A percentile compares a stretch with the other conserved stretches of the same genome.
phyloP scores from a whole-genome alignment of 2,888 invertebrate species.

The Oxyteleia sp. region DNA sequence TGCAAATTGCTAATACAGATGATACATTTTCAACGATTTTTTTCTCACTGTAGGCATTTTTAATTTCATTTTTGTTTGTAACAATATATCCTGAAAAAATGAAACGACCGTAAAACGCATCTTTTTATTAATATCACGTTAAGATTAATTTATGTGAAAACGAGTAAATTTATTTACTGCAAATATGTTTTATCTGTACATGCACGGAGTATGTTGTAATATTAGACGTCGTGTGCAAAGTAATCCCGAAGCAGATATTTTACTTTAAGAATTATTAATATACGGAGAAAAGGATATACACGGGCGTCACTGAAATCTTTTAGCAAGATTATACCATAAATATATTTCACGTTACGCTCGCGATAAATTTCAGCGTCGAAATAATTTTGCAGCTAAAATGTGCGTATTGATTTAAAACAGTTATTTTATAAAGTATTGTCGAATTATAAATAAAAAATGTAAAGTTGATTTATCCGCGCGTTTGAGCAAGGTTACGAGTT shows the following conservation, averaged over 20 bases:
- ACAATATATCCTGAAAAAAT: too few species aligned
- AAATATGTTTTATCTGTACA: constrained; percentile 7
- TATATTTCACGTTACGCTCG: constrained; percentile 4
- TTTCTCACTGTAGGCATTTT: too few species aligned
- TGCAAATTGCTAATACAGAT: too few species aligned
- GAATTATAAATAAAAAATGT: constrained; percentile 19
- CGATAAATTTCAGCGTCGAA: constrained; percentile 10
- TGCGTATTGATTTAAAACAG: neutral
- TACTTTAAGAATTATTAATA: constrained; percentile 32
- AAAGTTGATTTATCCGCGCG: constrained; percentile 20
- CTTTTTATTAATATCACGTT: too few species aligned
- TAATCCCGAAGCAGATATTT: constrained; percentile 35
- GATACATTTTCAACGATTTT: too few species aligned
- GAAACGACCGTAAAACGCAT: too few species aligned
- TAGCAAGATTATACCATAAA: constrained; percentile 33
- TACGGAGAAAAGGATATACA: constrained; percentile 5
- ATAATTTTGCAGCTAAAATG: neutral
- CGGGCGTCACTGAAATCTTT: constrained; percentile 15
- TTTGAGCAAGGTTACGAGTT: constrained; percentile 19
- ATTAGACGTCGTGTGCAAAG: constrained; percentile 29
- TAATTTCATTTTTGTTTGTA: too few species aligned
- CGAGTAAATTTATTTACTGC: constrained; percentile 9
- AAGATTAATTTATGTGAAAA: neutral
- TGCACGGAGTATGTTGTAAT: neutral
- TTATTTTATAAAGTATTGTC: constrained; percentile 9